Percentiles rank a stretch among this genome's conserved stretches.
Evolutionary conservation across 2,797 vertebrate species (phyloP).

Genomic region (Ceyx erithaca): DNA sequence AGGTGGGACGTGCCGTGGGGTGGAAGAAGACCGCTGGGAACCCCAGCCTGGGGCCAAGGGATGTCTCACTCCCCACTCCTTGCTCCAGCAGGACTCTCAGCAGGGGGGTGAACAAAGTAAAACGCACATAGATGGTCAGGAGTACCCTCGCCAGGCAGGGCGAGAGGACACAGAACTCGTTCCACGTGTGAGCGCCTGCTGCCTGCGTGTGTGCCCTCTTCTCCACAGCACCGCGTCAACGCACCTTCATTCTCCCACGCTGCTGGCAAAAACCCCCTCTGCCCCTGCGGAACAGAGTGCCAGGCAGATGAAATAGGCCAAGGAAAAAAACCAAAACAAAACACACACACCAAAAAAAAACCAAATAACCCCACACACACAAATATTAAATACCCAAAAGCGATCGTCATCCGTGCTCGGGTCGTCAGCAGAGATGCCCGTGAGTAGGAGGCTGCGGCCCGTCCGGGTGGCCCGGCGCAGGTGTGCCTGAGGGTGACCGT

Average conservation of each 20-base stretch:
- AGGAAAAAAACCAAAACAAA: neutral
- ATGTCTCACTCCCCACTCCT: neutral
- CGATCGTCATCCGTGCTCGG: rapidly evolving
- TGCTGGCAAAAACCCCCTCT: neutral
- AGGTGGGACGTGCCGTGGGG: rapidly evolving
- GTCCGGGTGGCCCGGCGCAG: no score
- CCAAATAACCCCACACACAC: no score
- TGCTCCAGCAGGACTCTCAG: neutral
- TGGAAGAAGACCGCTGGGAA: neutral
- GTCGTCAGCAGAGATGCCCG: neutral
- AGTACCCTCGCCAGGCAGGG: no score
- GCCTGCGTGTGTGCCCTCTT: neutral
- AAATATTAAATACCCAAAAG: neutral
- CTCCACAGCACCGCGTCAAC: neutral
- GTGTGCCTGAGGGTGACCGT: no score
- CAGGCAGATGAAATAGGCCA: neutral
- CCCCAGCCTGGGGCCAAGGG: neutral
- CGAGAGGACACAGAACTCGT: rapidly evolving
- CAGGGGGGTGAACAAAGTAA: neutral
- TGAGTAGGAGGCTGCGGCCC: neutral
- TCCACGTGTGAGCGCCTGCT: neutral
- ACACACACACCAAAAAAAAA: neutral
- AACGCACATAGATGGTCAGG: neutral
- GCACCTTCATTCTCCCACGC: neutral
- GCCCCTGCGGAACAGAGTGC: neutral